phyloP scores from a whole-genome alignment of 2,888 invertebrate genomes.

The Lasioglossum marginatum region DNA sequence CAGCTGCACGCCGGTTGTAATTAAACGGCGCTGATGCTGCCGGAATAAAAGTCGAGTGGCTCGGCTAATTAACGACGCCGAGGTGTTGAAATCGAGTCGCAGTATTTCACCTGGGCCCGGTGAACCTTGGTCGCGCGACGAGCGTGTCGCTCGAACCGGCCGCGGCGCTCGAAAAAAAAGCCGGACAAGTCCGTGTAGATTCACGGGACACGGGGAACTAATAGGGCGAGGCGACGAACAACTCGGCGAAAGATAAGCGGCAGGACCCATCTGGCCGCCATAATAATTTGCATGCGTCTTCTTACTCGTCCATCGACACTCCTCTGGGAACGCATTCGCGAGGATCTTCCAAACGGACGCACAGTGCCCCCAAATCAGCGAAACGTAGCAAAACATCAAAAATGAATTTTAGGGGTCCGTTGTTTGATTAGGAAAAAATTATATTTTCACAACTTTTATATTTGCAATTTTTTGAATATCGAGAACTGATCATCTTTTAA shows the following conservation, averaged over 20 bases:
- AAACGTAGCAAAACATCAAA: background rate
- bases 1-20: conserved; percentile 58
- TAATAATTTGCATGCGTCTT: conserved; percentile 78
- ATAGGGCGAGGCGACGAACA: conserved; percentile 82
- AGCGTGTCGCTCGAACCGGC: conserved; percentile 35
- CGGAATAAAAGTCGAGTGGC: conserved; percentile 70
- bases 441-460: background rate
- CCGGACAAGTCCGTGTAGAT: conserved; percentile 67
- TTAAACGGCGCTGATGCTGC: conserved; percentile 68
- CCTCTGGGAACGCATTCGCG: conserved; percentile 10
- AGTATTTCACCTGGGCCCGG: conserved; percentile 77
- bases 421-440: background rate
- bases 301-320: conserved; percentile 12
- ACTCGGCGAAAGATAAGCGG: conserved; percentile 79
- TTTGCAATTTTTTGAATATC: too few species aligned
- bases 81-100: conserved; percentile 82
- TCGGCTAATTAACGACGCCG: conserved; percentile 80
- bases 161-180: conserved; percentile 1
- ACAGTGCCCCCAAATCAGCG: background rate
- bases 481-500: too few species aligned
- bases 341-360: background rate
- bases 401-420: background rate
- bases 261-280: conserved; percentile 68
- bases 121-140: conserved; percentile 55
- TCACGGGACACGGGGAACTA: conserved; percentile 79